These are phyloP conservation scores for Poecilia latipinna DNA, from an alignment of 2,113 vertebrate species.

Conservation along the genomic window DNA sequence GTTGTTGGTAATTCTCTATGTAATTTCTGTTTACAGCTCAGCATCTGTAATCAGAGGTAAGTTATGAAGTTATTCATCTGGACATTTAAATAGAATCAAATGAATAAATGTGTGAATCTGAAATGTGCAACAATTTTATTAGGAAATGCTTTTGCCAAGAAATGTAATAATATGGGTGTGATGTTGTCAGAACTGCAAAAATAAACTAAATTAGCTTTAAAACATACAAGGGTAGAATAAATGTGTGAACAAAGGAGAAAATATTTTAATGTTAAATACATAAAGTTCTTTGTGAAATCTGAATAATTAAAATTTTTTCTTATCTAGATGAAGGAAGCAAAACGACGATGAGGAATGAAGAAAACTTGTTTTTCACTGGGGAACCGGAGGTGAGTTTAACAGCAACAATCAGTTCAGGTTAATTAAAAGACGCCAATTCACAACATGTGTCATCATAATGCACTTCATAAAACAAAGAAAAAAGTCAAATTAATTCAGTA, in stretches of 20 bases:
- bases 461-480: too few relatives aligned
- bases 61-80: constrained; percentile 4
- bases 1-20: not conserved
- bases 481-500: too few relatives aligned
- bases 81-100: too few relatives aligned
- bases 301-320: not conserved
- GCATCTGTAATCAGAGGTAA: constrained; percentile 24
- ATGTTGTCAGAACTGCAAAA: too few relatives aligned
- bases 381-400: constrained; percentile 32
- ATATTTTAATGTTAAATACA: too few relatives aligned
- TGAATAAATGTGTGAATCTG: too few relatives aligned
- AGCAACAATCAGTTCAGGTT: not conserved
- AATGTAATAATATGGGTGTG: not conserved
- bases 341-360: constrained; percentile 11
- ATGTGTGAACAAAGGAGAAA: too few relatives aligned
- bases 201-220: too few relatives aligned
- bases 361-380: constrained; percentile 1
- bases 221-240: too few relatives aligned
- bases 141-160: not conserved
- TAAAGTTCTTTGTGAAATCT: not conserved
- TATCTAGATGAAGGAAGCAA: constrained; percentile 13
- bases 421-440: too few relatives aligned
- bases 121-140: too few relatives aligned
- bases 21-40: constrained; percentile 44
- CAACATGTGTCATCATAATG: not conserved